These are phyloP conservation scores for Aramus guarauna DNA, from an alignment of 2,113 vertebrate species.

Conservation along the genomic window DNA sequence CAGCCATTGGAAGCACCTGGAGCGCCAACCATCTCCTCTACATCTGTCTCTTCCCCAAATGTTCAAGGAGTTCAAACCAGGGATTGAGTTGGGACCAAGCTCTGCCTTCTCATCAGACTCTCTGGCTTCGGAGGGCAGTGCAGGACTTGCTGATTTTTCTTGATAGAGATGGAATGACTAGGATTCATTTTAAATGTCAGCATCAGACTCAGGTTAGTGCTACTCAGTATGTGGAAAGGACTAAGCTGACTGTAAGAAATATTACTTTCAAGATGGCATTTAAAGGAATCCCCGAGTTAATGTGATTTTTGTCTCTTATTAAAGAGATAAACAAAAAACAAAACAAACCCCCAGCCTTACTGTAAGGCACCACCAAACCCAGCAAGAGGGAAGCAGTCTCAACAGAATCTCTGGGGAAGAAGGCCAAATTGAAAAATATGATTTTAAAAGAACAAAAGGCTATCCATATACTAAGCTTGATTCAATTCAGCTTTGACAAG, in stretches of 20 bases:
- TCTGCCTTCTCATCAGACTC: neutral
- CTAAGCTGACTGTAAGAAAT: neutral
- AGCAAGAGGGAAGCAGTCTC: neutral
- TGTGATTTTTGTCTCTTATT: neutral
- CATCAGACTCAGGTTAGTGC: neutral
- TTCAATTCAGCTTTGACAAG: neutral
- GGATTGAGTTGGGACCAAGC: neutral
- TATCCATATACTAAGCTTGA: neutral
- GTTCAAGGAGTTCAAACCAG: neutral
- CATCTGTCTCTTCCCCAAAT: neutral
- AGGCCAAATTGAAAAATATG: neutral
- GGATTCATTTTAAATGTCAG: slow-evolving; percentile 1
- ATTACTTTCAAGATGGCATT: neutral
- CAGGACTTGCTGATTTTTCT: neutral
- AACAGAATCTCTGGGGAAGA: neutral
- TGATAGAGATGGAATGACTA: neutral
- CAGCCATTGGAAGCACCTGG: rapidly evolving
- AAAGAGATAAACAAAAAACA: neutral
- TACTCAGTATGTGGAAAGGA: neutral
- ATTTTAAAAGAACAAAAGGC: neutral
- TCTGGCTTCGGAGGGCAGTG: neutral
- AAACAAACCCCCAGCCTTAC: neutral
- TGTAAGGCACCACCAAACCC: neutral
- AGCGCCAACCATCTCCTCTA: neutral
- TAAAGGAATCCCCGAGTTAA: neutral